Percentiles rank a stretch among this genome's conserved stretches.
These are phyloP conservation scores for Homarus gammarus DNA, from an alignment of 2,888 invertebrate genomes.

Conservation along the genomic window DNA sequence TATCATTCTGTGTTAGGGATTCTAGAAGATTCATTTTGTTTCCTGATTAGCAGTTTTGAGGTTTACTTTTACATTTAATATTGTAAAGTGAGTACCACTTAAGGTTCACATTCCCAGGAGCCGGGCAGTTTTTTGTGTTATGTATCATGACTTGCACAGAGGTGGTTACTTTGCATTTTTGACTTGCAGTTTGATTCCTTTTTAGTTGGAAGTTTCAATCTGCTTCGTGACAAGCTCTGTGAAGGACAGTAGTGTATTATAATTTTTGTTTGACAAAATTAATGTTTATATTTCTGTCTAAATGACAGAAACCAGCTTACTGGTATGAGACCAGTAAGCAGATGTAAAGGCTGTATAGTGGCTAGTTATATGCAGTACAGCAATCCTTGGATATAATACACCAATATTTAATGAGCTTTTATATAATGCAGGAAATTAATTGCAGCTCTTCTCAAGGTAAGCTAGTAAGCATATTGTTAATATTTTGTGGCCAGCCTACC, in stretches of 20 bases:
- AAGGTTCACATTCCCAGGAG: constrained; percentile 41
- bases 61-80: not conserved
- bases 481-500: no score
- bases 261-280: not conserved
- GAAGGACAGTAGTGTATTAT: not conserved
- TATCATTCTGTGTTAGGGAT: constrained; percentile 55
- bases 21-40: constrained; percentile 14
- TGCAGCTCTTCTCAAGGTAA: no score
- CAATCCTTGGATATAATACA: no score
- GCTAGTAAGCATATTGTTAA: no score
- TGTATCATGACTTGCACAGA: not conserved
- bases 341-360: not conserved
- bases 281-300: not conserved
- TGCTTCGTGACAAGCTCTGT: not conserved
- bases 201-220: not conserved
- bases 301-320: not conserved
- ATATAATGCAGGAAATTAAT: no score
- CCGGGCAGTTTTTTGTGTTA: not conserved
- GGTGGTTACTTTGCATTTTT: not conserved
- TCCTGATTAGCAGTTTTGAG: constrained; percentile 27
- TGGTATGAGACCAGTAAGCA: not conserved
- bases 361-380: not conserved
- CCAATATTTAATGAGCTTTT: no score
- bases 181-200: not conserved
- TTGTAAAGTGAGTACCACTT: not conserved